A percentile compares a stretch with the other conserved stretches of the same genome.
Evolutionary conservation across 53 echinoderm and acorn worm species (phyloP).

Genomic region (Apostichopus leukothele): DNA sequence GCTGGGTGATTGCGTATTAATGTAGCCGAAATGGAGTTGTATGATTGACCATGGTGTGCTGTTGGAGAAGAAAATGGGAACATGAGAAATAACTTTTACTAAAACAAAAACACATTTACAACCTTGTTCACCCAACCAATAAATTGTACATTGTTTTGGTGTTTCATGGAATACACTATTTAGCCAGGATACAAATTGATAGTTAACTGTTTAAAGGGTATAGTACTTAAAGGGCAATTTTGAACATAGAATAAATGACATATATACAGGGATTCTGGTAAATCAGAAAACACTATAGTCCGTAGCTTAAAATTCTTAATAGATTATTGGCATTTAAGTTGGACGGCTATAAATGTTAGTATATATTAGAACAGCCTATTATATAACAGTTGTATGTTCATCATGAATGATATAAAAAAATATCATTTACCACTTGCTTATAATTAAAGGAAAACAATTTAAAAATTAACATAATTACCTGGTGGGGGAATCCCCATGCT

Average conservation of each 20-base stretch:
- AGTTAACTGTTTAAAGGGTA: neutral
- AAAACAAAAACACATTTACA: neutral
- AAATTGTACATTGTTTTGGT: neutral
- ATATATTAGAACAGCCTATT: neutral
- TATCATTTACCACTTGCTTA: neutral
- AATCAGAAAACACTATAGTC: too few relatives aligned
- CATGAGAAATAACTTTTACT: neutral
- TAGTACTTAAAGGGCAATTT: neutral
- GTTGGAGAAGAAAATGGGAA: neutral
- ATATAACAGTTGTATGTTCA: neutral
- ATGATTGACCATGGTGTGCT: constrained; percentile 51
- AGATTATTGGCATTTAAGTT: too few relatives aligned
- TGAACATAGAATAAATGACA: neutral
- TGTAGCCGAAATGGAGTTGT: constrained; percentile 49
- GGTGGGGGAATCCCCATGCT: constrained; percentile 59
- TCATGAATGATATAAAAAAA: neutral
- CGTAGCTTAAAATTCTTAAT: too few relatives aligned
- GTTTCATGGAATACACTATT: neutral
- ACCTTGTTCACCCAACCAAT: too few relatives aligned
- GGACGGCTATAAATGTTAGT: neutral
- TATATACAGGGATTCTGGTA: too few relatives aligned
- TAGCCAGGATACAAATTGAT: neutral
- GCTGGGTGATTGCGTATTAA: constrained; percentile 60
- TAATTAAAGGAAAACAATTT: neutral
- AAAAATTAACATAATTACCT: neutral